Evolutionary conservation across 2,797 vertebrate species (phyloP).

Genomic region (Denticeps clupeoides): DNA sequence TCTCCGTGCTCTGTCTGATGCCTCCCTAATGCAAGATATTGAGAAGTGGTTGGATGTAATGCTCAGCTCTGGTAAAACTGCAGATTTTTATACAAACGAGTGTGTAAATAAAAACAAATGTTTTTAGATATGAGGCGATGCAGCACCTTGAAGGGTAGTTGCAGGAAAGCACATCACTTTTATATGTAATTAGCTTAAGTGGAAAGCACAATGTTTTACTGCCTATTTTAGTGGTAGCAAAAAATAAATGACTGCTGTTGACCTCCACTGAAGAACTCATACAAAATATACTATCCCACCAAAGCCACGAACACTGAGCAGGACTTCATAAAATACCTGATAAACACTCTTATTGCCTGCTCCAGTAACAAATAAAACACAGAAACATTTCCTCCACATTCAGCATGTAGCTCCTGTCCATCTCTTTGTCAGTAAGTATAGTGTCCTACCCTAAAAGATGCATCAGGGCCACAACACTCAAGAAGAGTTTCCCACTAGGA

Average conservation of each 20-base stretch:
- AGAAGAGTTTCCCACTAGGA: too few relatives aligned
- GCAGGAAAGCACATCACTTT: conserved; percentile 31
- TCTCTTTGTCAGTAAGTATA: too few relatives aligned
- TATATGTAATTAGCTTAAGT: conserved; percentile 48
- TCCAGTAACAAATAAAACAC: too few relatives aligned
- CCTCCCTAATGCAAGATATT: conserved; percentile 9
- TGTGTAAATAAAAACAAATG: too few relatives aligned
- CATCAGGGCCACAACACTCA: too few relatives aligned
- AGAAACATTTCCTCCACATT: too few relatives aligned
- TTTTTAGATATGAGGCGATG: background rate
- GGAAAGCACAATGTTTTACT: conserved; percentile 38
- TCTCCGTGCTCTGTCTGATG: conserved; percentile 19
- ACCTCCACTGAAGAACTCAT: conserved; percentile 27
- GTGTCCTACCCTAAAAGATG: too few relatives aligned
- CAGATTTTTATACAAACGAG: too few relatives aligned
- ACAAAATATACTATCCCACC: conserved; percentile 26
- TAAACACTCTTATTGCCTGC: too few relatives aligned
- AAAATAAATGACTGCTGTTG: conserved; percentile 33
- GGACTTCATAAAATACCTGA: conserved; percentile 12
- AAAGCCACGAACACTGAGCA: conserved; percentile 16
- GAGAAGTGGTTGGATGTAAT: background rate
- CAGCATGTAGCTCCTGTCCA: too few relatives aligned
- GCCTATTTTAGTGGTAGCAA: conserved; percentile 36
- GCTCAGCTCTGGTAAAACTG: background rate
- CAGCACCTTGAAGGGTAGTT: background rate